Evolutionary conservation across 2,888 invertebrate species (phyloP).

Genomic region (Anoncus sp.): DNA sequence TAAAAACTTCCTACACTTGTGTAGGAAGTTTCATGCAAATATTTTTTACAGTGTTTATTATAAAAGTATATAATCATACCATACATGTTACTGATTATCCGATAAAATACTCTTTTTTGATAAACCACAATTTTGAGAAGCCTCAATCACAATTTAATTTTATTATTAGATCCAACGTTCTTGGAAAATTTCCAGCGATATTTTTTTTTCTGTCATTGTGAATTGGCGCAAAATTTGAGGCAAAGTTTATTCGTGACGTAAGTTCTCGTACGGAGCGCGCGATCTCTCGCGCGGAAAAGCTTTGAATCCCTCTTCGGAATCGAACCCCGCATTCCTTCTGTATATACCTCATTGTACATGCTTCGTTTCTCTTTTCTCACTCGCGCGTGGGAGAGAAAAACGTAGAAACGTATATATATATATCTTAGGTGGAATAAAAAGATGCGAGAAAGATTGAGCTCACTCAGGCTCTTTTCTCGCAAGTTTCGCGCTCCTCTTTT

Average conservation of each 20-base stretch:
- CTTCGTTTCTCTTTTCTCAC: slow-evolving; percentile 15
- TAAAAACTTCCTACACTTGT: no score
- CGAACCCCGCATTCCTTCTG: slow-evolving; percentile 8
- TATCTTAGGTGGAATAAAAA: slow-evolving; percentile 6
- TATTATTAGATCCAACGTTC: neutral
- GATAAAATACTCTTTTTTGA: no score
- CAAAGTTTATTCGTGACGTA: slow-evolving; percentile 79
- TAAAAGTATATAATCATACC: no score
- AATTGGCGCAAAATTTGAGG: slow-evolving; percentile 50
- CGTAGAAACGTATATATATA: slow-evolving; percentile 19
- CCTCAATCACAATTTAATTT: neutral
- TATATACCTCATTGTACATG: neutral
- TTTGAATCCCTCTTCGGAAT: slow-evolving; percentile 33
- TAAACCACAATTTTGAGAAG: no score
- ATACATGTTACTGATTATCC: no score
- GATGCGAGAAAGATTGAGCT: slow-evolving; percentile 35
- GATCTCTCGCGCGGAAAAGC: slow-evolving; percentile 58
- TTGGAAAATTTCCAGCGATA: neutral
- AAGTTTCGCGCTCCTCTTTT: slow-evolving; percentile 76
- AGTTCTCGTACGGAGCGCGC: slow-evolving; percentile 72
- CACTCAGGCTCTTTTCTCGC: slow-evolving; percentile 47
- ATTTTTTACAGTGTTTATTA: no score
- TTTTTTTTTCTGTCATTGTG: slow-evolving; percentile 33
- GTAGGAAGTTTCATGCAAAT: no score
- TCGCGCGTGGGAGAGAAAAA: slow-evolving; percentile 24